phyloP scores from a whole-genome alignment of 2,888 invertebrate genomes.

The Leptopilina myrica region DNA sequence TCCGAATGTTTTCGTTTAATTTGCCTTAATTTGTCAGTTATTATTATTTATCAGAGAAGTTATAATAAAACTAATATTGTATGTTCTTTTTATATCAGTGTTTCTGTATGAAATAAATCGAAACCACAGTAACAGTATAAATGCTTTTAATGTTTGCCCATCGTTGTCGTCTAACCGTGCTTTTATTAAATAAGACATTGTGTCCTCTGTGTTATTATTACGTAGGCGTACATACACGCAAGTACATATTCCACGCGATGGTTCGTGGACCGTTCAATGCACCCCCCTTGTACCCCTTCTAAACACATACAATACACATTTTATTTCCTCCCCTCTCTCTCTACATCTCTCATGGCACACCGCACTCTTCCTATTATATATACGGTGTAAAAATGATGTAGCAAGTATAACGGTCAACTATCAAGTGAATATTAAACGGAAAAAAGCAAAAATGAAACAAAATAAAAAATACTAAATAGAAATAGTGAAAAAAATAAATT shows the following conservation, averaged over 20 bases:
- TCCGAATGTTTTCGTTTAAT: no score
- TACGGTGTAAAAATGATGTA: conserved; percentile 27
- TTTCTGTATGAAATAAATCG: neutral
- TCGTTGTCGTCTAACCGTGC: conserved; percentile 23
- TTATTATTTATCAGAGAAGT: no score
- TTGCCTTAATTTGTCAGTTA: no score
- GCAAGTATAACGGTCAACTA: conserved; percentile 21
- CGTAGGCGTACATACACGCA: conserved; percentile 23
- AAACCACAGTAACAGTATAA: conserved; percentile 22
- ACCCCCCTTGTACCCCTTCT: neutral
- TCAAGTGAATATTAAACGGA: conserved; percentile 20
- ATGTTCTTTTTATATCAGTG: neutral
- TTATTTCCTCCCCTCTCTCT: neutral
- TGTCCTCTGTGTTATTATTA: conserved; percentile 28
- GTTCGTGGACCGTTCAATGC: conserved; percentile 37
- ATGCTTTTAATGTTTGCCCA: conserved; percentile 33
- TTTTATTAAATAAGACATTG: conserved; percentile 37
- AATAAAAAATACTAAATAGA: neutral
- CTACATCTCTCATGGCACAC: neutral
- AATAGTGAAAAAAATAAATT: neutral
- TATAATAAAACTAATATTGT: no score
- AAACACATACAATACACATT: neutral
- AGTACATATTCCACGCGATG: conserved; percentile 1
- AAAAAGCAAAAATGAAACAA: neutral
- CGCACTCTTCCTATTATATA: neutral